Evolutionary conservation across 2,888 invertebrate species (phyloP).

Genomic region (Halictus quadricinctus): DNA sequence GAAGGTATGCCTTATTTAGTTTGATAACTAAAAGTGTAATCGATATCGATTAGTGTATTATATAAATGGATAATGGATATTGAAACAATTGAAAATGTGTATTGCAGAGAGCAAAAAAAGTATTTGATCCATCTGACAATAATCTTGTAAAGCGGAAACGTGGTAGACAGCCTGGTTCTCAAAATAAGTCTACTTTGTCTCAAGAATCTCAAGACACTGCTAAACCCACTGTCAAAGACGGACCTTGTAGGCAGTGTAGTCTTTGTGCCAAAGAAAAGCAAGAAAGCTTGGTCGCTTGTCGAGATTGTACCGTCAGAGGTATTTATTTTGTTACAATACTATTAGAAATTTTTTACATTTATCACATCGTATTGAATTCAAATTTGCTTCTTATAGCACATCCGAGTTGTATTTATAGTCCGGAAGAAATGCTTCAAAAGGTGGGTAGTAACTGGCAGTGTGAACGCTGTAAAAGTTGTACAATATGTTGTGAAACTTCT

Average conservation of each 20-base stretch:
- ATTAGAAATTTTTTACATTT: conserved; percentile 22
- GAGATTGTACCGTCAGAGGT: conserved; percentile 90
- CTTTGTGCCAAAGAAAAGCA: conserved; percentile 79
- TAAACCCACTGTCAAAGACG: conserved; percentile 74
- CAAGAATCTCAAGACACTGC: conserved; percentile 75
- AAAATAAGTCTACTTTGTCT: conserved; percentile 84
- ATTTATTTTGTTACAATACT: conserved; percentile 49
- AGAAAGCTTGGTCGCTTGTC: conserved; percentile 87
- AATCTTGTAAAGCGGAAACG: conserved; percentile 89
- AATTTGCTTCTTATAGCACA: conserved; percentile 84
- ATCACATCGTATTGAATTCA: background rate
- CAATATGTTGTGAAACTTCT: conserved; percentile 90
- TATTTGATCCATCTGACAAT: conserved; percentile 93
- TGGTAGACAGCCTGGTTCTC: conserved; percentile 86
- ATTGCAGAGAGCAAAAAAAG: conserved; percentile 89
- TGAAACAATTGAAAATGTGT: background rate
- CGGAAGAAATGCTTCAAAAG: conserved; percentile 86
- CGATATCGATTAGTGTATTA: background rate
- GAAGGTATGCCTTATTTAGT: conserved; percentile 72
- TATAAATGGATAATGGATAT: background rate
- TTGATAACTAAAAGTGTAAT: background rate
- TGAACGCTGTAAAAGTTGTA: conserved; percentile 94
- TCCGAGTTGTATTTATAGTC: conserved; percentile 86
- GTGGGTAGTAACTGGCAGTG: conserved; percentile 93
- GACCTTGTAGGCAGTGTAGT: conserved; percentile 78